Base-by-base conservation (phyloP, 1,140 invertebrate genomes). In the Drosophila murphyi region DNA sequence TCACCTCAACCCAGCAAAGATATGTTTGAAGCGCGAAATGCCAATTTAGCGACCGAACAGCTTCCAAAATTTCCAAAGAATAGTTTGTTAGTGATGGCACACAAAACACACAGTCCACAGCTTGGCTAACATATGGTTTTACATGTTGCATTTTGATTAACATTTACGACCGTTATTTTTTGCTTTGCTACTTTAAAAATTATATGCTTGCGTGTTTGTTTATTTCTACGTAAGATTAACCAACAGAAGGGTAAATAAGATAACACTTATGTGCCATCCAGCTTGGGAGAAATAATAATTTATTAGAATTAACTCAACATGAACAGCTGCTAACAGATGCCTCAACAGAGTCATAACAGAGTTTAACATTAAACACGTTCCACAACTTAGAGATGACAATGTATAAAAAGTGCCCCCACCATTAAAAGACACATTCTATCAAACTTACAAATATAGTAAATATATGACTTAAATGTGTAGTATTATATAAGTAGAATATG, bases 81-180 rank as follows among this genome's bases (percentile, higher is more conserved):
- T 3, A 37, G n/a, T 2, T 1, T 32, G 41, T 1, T 34, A 12
- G 32, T 35, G 0, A 7, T 32, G 12, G 5, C 12, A 20, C 6
- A 10, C 43, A 48, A 41, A 29, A 56, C 54, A 45, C 41, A 32
- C 10, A 59, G 31, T 59, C 39, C 43, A 48, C 43, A 47, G 7
- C 43, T 34, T 10, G 7, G 32, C 7, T n/a, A 47, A 47, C 43
- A 34, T 20, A 28, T 28, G 31, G 8, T 28, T 29, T 57, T 47
- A 34, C 56, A 60, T 4, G 8, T 20, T 28, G n/a, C 6, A 32
- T 47, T 47, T 29, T 47, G 32, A 35, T 34, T 59, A 35, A 43
- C 37, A 45, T 8, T 29, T 10, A 5, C 41, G 20, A 2, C 51
- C 10, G n/a, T 35, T 52, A 32, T 5, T 4, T n/a, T 5, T 4